Conservation (phyloP, 2,888 invertebrate species). For the Bimastos eiseni region DNA sequence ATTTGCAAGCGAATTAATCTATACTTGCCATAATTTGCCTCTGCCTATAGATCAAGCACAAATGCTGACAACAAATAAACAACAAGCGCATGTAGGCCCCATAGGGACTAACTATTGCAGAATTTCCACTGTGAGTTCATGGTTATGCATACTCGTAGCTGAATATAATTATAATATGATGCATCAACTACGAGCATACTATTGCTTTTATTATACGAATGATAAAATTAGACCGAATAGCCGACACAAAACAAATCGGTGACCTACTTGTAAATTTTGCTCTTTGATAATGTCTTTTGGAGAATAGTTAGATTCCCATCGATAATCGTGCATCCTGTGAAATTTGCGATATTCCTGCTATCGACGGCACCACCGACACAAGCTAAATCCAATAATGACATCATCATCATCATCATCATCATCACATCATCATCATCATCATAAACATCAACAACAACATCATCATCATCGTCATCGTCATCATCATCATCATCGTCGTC, state of each 20-base stretch:
- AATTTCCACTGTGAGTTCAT: not conserved
- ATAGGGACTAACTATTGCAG: not conserved
- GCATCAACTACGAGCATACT: no score
- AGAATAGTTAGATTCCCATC: slow-evolving; percentile 70
- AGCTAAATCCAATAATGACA: not conserved
- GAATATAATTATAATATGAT: not conserved
- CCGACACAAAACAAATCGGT: not conserved
- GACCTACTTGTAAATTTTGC: not conserved
- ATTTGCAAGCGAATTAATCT: no score
- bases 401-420: no score
- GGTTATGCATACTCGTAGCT: not conserved
- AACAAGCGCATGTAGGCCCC: not conserved
- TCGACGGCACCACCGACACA: slow-evolving; percentile 68
- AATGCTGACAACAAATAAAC: not conserved
- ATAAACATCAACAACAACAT: not conserved
- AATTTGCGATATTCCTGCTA: slow-evolving; percentile 83
- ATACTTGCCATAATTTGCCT: no score
- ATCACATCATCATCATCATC: no score
- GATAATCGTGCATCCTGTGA: slow-evolving; percentile 88
- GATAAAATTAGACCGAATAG: no score
- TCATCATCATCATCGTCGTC: not conserved
- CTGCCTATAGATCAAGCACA: not conserved
- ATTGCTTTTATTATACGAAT: no score
- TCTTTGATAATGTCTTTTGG: not conserved
- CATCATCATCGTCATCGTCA: not conserved